Conservation (phyloP, 1,140 invertebrate species). For the Habropoda laboriosa region DNA sequence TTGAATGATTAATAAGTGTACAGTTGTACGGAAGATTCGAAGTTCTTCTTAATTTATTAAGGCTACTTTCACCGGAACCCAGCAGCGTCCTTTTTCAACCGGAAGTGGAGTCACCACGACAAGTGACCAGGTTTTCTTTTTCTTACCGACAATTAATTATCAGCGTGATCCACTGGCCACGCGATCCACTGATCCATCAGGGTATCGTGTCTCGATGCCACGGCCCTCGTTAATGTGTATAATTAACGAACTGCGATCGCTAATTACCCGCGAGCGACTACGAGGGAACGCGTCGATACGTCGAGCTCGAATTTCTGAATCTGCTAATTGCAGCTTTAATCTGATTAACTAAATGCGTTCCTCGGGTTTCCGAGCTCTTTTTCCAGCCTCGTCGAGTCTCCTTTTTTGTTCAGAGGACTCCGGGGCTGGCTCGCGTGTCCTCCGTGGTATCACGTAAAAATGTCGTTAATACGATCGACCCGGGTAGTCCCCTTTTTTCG, state of each 20-base stretch:
- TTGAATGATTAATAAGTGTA: too few species aligned
- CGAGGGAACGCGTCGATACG: background rate
- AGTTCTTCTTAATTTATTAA: slow-evolving; percentile 46
- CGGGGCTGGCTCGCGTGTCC: slow-evolving; percentile 32
- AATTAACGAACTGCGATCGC: slow-evolving; percentile 59
- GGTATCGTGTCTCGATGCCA: slow-evolving; percentile 6
- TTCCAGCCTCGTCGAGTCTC: background rate
- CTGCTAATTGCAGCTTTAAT: slow-evolving; percentile 61
- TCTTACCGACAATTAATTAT: slow-evolving; percentile 59
- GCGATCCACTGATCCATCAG: slow-evolving; percentile 63
- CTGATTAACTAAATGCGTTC: slow-evolving; percentile 58
- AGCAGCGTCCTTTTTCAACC: background rate
- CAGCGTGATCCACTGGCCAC: slow-evolving; percentile 31
- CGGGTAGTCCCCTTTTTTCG: slow-evolving; percentile 40
- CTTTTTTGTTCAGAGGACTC: background rate
- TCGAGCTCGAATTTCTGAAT: slow-evolving; percentile 31
- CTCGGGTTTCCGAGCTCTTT: slow-evolving; percentile 1
- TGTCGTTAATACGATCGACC: slow-evolving; percentile 68
- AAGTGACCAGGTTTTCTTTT: background rate
- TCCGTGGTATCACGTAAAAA: slow-evolving; percentile 65
- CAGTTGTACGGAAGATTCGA: too few species aligned
- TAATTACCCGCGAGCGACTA: slow-evolving; percentile 40
- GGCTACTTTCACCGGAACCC: background rate
- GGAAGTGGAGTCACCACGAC: slow-evolving; percentile 2
- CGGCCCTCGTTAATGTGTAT: slow-evolving; percentile 52